Percentiles rank a stretch among this genome's conserved stretches.
Evolutionary conservation across 2,113 vertebrate species (phyloP).

Genomic region (Chunga burmeisteri): DNA sequence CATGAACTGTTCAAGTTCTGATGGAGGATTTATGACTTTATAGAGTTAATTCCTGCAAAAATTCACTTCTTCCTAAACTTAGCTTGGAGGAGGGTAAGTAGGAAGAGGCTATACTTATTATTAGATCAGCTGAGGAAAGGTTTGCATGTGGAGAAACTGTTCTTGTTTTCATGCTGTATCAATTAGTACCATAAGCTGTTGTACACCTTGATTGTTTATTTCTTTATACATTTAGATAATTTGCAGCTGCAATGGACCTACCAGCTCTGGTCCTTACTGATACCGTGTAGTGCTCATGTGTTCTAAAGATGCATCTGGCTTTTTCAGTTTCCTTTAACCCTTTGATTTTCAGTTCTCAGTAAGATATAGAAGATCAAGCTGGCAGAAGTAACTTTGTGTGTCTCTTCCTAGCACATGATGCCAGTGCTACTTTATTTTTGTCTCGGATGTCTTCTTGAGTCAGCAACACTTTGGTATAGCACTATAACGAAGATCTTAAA

Average conservation of each 20-base stretch:
- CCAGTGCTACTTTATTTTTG: neutral
- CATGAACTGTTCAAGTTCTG: neutral
- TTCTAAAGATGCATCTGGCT: neutral
- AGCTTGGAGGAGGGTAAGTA: neutral
- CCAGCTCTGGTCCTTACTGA: neutral
- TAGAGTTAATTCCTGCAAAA: neutral
- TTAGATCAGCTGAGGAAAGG: neutral
- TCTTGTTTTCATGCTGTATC: neutral
- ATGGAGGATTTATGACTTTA: neutral
- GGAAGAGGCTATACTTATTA: neutral
- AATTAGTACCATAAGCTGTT: neutral
- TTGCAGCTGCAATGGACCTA: neutral
- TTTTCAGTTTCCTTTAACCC: neutral
- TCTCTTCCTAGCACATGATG: neutral
- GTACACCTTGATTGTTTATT: neutral
- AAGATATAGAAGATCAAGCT: neutral
- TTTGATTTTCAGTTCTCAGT: neutral
- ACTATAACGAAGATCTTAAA: neutral
- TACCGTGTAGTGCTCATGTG: too few relatives aligned
- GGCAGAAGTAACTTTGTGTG: neutral
- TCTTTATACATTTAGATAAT: neutral
- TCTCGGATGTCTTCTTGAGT: neutral
- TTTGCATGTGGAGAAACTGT: neutral
- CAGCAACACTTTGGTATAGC: neutral
- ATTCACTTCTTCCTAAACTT: neutral